A percentile compares a stretch with the other conserved stretches of the same genome.
Conservation (phyloP, 1,140 invertebrate species). For the Achatina immaculata region DNA sequence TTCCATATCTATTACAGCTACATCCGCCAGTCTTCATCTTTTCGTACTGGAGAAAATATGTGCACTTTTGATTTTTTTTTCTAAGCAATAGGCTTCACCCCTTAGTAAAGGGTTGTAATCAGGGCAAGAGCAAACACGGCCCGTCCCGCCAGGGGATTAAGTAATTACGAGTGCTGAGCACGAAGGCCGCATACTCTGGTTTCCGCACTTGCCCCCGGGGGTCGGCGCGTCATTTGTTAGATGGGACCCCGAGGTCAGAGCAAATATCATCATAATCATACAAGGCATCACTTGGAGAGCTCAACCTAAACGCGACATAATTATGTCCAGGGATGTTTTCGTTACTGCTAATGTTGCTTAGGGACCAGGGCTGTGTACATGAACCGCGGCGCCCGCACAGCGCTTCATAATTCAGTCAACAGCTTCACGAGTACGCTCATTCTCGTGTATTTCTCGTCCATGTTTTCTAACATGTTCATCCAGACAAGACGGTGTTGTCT, state of each 20-base stretch:
- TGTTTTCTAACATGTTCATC: not conserved
- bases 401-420: not conserved
- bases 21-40: not conserved
- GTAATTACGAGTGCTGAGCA: constrained; percentile 21
- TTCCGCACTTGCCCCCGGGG: constrained; percentile 20
- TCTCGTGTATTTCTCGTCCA: not conserved
- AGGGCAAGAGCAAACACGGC: not conserved
- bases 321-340: not conserved
- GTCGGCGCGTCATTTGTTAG: constrained; percentile 23
- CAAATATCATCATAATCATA: constrained; percentile 19
- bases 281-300: not conserved
- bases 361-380: not conserved
- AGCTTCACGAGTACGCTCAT: no score
- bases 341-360: not conserved
- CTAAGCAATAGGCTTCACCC: not conserved
- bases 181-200: constrained; percentile 20
- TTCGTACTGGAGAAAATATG: not conserved
- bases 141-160: constrained; percentile 25
- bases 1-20: no score
- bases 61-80: not conserved
- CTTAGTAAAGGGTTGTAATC: not conserved
- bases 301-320: constrained; percentile 10
- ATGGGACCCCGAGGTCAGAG: constrained; percentile 16
- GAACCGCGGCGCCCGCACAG: not conserved
- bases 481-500: not conserved